phyloP scores from a whole-genome alignment of 2,797 vertebrate species.

The Pampus argenteus region DNA sequence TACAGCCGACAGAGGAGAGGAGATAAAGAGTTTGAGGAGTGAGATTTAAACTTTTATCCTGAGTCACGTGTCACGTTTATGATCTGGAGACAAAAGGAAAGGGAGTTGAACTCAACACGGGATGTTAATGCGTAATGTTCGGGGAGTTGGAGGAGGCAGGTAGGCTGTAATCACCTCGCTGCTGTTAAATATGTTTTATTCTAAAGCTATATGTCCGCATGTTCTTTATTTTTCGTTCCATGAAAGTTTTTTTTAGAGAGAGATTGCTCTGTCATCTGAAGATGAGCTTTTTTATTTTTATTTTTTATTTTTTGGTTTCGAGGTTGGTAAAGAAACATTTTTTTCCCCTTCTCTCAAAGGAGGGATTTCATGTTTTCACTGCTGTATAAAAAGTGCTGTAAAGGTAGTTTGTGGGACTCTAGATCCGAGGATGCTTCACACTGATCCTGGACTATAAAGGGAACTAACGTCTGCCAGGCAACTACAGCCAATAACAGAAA shows the following conservation, averaged over 20 bases:
- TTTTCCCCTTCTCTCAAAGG: slow-evolving; percentile 9
- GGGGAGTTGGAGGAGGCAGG: slow-evolving; percentile 39
- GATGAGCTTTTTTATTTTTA: slow-evolving; percentile 12
- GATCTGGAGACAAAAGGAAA: slow-evolving; percentile 45
- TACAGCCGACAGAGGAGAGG: slow-evolving; percentile 3
- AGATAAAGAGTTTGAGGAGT: slow-evolving; percentile 24
- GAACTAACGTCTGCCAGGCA: slow-evolving; percentile 16
- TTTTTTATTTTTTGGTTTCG: slow-evolving; percentile 25
- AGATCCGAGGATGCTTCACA: slow-evolving; percentile 8
- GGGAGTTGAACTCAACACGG: neutral
- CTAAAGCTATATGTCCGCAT: neutral
- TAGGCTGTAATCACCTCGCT: slow-evolving; percentile 30
- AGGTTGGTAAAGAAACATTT: slow-evolving; percentile 22
- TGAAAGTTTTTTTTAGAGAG: slow-evolving; percentile 14
- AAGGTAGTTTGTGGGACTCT: slow-evolving; percentile 13
- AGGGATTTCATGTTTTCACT: slow-evolving; percentile 32
- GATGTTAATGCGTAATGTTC: slow-evolving; percentile 29
- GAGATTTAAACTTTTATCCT: slow-evolving; percentile 37
- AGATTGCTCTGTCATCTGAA: slow-evolving; percentile 30
- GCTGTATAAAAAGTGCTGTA: slow-evolving; percentile 13
- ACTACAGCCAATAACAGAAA: slow-evolving; percentile 4
- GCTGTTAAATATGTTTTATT: neutral
- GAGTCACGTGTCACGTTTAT: slow-evolving; percentile 31
- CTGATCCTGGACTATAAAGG: slow-evolving; percentile 23
- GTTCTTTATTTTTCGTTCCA: neutral